These are phyloP conservation scores for Drosophila histrio DNA, from an alignment of 2,888 invertebrate genomes.

Conservation along the genomic window DNA sequence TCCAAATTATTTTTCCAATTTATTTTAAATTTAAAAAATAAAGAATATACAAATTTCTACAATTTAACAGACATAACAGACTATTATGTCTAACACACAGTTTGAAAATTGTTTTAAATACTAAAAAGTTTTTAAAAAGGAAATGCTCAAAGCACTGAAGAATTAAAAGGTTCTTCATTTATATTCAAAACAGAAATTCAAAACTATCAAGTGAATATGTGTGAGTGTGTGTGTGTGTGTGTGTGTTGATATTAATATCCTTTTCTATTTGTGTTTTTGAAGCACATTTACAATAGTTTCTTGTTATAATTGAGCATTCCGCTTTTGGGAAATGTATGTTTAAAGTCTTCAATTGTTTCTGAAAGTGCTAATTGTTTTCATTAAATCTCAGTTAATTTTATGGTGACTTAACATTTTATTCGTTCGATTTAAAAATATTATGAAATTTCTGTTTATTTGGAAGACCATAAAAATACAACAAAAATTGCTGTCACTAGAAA, in stretches of 20 bases:
- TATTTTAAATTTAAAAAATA: not conserved
- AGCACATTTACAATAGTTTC: not conserved
- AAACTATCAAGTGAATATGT: not conserved
- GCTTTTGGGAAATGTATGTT: not conserved
- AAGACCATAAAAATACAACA: too few species aligned
- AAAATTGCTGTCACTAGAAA: too few species aligned
- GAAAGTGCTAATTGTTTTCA: not conserved
- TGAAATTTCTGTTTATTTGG: too few species aligned
- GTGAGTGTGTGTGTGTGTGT: slow-evolving; percentile 2
- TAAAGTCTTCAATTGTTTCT: not conserved
- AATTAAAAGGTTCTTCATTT: not conserved
- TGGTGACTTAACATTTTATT: too few species aligned
- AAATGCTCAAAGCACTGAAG: not conserved
- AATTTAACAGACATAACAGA: not conserved
- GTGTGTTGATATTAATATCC: not conserved
- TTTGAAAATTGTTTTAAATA: not conserved
- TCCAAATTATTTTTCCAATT: not conserved
- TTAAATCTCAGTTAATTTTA: too few species aligned
- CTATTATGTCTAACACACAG: not conserved
- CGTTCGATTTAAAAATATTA: too few species aligned
- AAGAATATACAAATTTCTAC: too few species aligned
- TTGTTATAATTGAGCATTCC: not conserved
- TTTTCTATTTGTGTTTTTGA: not conserved
- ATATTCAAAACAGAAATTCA: not conserved
- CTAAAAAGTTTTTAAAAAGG: not conserved